phyloP scores from a whole-genome alignment of 2,888 invertebrate genomes.

The Clitarchus hookeri region DNA sequence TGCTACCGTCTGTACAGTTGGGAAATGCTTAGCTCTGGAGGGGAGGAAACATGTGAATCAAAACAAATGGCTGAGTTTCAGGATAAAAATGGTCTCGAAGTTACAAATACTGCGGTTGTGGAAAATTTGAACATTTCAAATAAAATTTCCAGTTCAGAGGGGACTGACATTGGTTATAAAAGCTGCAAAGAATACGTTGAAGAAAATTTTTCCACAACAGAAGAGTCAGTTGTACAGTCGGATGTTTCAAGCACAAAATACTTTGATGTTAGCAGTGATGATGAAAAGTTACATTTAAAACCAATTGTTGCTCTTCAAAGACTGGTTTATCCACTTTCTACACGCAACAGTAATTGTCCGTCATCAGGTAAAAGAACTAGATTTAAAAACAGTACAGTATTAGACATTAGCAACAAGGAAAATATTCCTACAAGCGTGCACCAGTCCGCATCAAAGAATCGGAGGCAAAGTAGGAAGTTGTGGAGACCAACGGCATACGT shows the following conservation, averaged over 20 bases:
- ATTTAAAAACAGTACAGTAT: background rate
- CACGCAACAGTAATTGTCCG: background rate
- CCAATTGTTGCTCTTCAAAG: no score
- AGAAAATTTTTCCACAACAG: no score
- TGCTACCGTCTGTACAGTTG: background rate
- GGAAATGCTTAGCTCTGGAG: background rate
- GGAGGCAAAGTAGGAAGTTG: background rate
- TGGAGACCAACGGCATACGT: slow-evolving; percentile 15
- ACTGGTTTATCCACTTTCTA: background rate
- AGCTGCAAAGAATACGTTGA: no score
- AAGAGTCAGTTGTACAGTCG: no score
- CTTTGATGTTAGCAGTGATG: no score
- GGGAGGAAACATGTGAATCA: background rate
- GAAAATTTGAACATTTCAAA: no score
- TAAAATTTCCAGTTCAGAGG: no score
- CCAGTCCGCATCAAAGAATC: background rate
- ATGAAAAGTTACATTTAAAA: no score
- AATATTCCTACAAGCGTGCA: background rate
- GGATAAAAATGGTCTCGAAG: no score
- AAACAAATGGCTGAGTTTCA: background rate
- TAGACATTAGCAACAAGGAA: slow-evolving; percentile 12
- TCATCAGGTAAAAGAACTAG: background rate
- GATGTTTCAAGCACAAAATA: no score
- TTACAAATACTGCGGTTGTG: no score
- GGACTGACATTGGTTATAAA: no score